Base-by-base conservation (phyloP, 2,888 invertebrate genomes). In the Pachymerium ferrugineum region DNA sequence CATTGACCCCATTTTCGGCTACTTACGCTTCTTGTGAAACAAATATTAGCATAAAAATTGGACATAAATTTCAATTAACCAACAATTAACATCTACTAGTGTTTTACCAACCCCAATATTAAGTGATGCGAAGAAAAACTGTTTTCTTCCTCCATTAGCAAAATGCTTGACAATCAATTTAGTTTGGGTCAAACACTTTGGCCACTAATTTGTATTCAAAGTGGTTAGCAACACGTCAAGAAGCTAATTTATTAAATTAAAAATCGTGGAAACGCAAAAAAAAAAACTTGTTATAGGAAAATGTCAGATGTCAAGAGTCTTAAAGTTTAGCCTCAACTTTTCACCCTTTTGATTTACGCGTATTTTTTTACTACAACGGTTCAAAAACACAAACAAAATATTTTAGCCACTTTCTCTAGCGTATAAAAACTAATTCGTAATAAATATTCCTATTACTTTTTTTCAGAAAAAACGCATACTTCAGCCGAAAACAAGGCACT, bases 301-400 rank as follows among this genome's bases (percentile, higher is more conserved):
- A 62, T 62, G 62, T 62, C 62, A 62, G 62, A 62, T 28, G 62
- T 62, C 62, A 62, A 62, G 62, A 62, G 28, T 62, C 62, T 62
- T 10, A 28, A 62, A 54, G 2, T 28, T 28, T 28, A 62, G 28
- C 62, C 28, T 62, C 62, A 62, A 62, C 62, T 62, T 62, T 62
- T 62, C 62, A 62, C 62, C 62, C 28, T 62, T 28, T 28, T 10
- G 14, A 25, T 62, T 62, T 28, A 62, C 62, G 28, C 25, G 62
- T 62, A 28, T 28, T 28, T 28, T 62, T 38, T 16, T 16, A 8
- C 38, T n/a, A 16, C 38, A 38, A 38, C 38, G 12, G 16, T 38
- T 8, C 38, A 38, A 38, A 38, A 38, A 62, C 28, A 25, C 28
- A 25, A 62, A 62, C 28, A 62, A 62, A 62, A n/a, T n/a, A n/a